Base-by-base conservation (phyloP, 1,140 invertebrate species). In the Phenacoccus solenopsis region DNA sequence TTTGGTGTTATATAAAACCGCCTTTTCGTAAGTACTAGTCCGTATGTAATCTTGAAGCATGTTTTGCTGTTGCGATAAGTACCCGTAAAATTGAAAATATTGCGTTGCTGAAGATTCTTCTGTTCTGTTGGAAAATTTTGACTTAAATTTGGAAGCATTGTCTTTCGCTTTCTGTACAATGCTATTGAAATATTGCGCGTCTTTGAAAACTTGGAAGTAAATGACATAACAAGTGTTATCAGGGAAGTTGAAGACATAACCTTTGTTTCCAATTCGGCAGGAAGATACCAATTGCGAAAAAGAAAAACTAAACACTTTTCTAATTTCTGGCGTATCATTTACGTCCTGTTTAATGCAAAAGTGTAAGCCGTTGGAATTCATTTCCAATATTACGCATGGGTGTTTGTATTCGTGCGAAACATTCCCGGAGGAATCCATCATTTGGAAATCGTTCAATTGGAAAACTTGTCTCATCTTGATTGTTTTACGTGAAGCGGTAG, bases 31-130 rank as follows among this genome's bases (percentile, higher is more conserved):
- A 67, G 97, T 98, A 75, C 94, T 94, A 25, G 97, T 99, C 73
- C 97, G 84, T 64, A 99, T 94, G 78, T 97, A 99, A 80, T 99
- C 97, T 83, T 94, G 92, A 91, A 99, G 94, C 97, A 99, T 99
- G 77, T 99, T 99, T 81, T 99, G 97, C 80, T 99, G 97, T 79
- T 99, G 97, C 64, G 94, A 98, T 69, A 99, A 81, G 81, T 98
- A 98, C 69, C 96, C 95, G 81, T 99, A 98, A 81, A 98, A 98
- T 83, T 98, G 89, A 76, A 94, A 98, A 84, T 98, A 98, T 78
- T 98, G 96, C 78, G 92, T 91, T 28, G 96, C 96, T 21, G 95
- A 98, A 0, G 95, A 94, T 76, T 98, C 94, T 78, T 98, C 96
- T 24, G 96, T 98, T 78, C 96, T 84, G 73, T 95, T 90, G n/a